Evolutionary conservation across 1,140 invertebrate species (phyloP).

Genomic region (Lasioglossum baleicum): DNA sequence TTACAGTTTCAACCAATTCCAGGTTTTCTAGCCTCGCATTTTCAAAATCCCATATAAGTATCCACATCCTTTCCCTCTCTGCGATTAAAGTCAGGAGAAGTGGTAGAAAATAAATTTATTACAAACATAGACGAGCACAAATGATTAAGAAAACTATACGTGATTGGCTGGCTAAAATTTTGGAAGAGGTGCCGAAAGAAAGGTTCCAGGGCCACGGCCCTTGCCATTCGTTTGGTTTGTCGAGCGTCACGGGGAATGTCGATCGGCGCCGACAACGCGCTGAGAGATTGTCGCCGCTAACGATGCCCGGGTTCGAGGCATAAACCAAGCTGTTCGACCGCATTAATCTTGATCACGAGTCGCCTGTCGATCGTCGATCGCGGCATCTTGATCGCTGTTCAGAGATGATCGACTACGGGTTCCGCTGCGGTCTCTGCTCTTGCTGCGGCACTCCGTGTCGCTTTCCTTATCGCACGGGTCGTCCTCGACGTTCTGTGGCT

Average conservation of each 20-base stretch:
- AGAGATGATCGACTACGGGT: constrained; percentile 62
- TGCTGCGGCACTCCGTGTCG: constrained; percentile 34
- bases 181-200: background rate
- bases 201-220: background rate
- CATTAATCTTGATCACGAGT: constrained; percentile 31
- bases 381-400: constrained; percentile 61
- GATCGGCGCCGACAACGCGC: constrained; percentile 5
- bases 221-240: background rate
- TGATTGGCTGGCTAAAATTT: background rate
- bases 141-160: background rate
- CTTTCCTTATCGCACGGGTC: constrained; percentile 43
- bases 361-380: constrained; percentile 17
- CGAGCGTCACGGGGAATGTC: background rate
- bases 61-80: no score
- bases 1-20: no score
- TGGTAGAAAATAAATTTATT: background rate
- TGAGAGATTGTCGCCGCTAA: constrained; percentile 34
- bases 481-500: constrained; percentile 11
- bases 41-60: no score
- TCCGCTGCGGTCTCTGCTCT: constrained; percentile 44
- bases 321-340: background rate
- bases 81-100: no score
- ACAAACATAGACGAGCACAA: background rate
- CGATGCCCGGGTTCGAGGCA: background rate
- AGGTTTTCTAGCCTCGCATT: no score